A percentile compares a stretch with the other conserved stretches of the same genome.
These are phyloP conservation scores for Drosophila lini DNA, from an alignment of 1,140 invertebrate species.

Conservation along the genomic window DNA sequence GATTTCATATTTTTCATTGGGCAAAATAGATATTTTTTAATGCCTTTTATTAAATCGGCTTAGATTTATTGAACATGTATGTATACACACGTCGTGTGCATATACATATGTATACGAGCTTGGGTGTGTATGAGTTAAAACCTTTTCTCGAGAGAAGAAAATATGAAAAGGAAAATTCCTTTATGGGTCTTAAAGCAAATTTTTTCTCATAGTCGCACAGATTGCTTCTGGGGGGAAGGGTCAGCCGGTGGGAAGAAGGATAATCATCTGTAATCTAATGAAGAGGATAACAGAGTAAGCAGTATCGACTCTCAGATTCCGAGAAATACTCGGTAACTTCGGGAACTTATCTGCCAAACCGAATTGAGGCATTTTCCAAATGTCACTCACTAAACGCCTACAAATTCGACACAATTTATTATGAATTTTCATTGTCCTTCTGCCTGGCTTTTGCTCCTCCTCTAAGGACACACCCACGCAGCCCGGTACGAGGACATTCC, in stretches of 20 bases:
- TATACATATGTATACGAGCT: not conserved
- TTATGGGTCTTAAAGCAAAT: conserved; percentile 37
- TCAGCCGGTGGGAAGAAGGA: not conserved
- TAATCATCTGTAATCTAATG: conserved; percentile 31
- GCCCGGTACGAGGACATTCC: conserved; percentile 46
- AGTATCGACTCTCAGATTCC: not conserved
- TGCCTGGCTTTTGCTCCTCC: not conserved
- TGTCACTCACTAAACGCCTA: conserved; percentile 35
- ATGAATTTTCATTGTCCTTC: conserved; percentile 40
- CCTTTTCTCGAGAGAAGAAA: conserved; percentile 3
- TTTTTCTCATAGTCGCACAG: conserved; percentile 13
- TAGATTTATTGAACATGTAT: conserved; percentile 71
- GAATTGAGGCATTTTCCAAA: conserved; percentile 21
- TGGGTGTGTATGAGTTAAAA: conserved; percentile 24
- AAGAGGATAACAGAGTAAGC: conserved; percentile 19
- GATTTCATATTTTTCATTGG: conserved; percentile 78
- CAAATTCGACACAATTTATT: conserved; percentile 65
- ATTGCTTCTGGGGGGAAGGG: conserved; percentile 4
- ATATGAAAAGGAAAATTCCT: conserved; percentile 26
- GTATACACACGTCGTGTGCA: not conserved
- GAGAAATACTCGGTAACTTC: not conserved
- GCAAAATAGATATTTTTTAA: conserved; percentile 80
- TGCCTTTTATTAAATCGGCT: conserved; percentile 77
- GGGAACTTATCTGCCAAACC: not conserved
- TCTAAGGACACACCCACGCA: conserved; percentile 11